Percentiles rank a stretch among this genome's conserved stretches.
Conservation (phyloP, 2,888 invertebrate species). For the Helleia helle region DNA sequence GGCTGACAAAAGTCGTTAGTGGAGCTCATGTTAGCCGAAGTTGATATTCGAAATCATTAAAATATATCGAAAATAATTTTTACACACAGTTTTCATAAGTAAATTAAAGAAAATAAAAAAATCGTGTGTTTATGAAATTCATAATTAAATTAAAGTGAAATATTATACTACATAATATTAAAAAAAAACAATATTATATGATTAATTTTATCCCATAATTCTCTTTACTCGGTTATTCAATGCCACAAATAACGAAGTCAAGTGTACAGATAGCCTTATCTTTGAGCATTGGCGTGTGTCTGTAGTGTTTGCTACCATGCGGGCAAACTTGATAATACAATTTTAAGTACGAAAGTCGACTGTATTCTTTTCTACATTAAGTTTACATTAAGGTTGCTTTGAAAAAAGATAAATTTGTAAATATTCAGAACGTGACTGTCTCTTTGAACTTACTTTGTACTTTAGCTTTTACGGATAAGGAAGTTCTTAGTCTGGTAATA, state of each 20-base stretch:
- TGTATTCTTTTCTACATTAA: constrained; percentile 21
- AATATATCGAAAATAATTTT: no score
- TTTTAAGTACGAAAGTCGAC: constrained; percentile 11
- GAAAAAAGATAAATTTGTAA: constrained; percentile 21
- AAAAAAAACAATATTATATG: no score
- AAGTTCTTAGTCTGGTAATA: no score
- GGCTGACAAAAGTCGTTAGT: no score
- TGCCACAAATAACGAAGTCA: constrained; percentile 32
- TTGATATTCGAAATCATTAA: no score
- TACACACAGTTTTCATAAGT: no score
- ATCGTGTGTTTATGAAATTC: no score
- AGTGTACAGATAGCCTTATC: constrained; percentile 60
- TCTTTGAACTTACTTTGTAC: constrained; percentile 22
- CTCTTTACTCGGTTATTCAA: no score
- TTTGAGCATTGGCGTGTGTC: constrained; percentile 53
- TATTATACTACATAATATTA: no score
- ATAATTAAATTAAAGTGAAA: background rate
- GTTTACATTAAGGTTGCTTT: constrained; percentile 13
- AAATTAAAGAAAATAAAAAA: no score
- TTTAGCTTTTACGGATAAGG: background rate
- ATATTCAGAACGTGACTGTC: constrained; percentile 60
- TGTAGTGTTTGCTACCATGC: constrained; percentile 41
- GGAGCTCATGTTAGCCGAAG: no score
- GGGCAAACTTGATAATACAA: constrained; percentile 31
- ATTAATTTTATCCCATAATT: no score